These are phyloP conservation scores for Muschampia plurimacula DNA, from an alignment of 2,888 invertebrate species.

Conservation along the genomic window DNA sequence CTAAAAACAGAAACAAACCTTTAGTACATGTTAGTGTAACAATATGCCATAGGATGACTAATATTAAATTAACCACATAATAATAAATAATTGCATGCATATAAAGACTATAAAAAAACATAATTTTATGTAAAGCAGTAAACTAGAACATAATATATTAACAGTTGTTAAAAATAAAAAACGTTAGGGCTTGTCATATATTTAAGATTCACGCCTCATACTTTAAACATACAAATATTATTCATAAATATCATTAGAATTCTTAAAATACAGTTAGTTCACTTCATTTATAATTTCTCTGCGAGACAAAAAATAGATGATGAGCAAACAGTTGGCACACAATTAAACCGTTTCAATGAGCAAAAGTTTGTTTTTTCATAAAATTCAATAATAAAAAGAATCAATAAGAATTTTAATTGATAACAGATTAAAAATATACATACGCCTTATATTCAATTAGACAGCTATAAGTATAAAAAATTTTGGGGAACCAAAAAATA, in stretches of 20 bases:
- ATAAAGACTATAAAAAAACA: constrained; percentile 32
- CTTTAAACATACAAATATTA: constrained; percentile 28
- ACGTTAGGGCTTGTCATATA: constrained; percentile 17
- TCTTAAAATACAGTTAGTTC: constrained; percentile 13
- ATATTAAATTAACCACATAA: background rate
- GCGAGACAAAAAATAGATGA: constrained; percentile 26
- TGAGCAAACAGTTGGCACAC: constrained; percentile 31
- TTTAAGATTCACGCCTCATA: constrained; percentile 23
- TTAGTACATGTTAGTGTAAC: constrained; percentile 35
- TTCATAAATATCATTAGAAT: constrained; percentile 25
- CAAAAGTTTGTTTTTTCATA: constrained; percentile 9
- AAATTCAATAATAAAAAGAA: background rate
- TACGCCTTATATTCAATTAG: background rate
- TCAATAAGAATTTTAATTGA: background rate
- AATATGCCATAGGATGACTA: background rate
- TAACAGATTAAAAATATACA: background rate
- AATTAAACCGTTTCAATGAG: constrained; percentile 30
- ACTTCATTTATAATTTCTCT: constrained; percentile 25
- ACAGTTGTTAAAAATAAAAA: constrained; percentile 18
- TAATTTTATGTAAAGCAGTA: constrained; percentile 3
- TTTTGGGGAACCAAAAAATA: background rate
- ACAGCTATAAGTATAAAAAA: background rate
- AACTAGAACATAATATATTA: background rate
- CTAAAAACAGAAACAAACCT: constrained; percentile 55
- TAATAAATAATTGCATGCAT: constrained; percentile 12